Percentiles rank a stretch among this genome's conserved stretches.
Evolutionary conservation across 2,888 invertebrate species (phyloP).

Genomic region (Acleris cristana): DNA sequence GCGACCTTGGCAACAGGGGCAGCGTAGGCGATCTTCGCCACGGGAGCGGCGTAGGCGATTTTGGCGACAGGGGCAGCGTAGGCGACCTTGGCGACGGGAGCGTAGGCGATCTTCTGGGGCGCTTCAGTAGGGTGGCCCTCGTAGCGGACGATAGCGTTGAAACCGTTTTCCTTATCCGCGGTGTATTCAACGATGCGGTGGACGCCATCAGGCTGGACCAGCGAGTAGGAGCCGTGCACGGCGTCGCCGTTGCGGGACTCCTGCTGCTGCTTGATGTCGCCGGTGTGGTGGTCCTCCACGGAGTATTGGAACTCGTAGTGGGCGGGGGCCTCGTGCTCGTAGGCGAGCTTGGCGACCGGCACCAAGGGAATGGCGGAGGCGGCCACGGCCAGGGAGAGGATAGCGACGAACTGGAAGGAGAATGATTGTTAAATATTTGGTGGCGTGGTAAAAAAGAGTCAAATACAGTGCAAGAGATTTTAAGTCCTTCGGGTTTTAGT

Average conservation of each 20-base stretch:
- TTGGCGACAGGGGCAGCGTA: conserved; percentile 46
- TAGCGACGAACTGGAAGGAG: conserved; percentile 57
- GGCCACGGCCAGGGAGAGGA: conserved; percentile 61
- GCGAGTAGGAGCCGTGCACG: conserved; percentile 76
- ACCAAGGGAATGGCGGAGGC: conserved; percentile 55
- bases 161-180: conserved; percentile 53
- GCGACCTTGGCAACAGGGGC: conserved; percentile 43
- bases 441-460: no score
- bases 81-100: conserved; percentile 44
- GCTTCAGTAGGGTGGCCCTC: conserved; percentile 50
- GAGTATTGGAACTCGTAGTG: conserved; percentile 73
- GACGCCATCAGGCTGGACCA: conserved; percentile 77
- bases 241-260: conserved; percentile 72
- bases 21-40: conserved; percentile 48
- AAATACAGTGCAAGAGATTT: no score
- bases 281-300: conserved; percentile 71
- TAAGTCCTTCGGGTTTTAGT: no score
- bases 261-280: conserved; percentile 77
- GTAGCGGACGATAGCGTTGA: conserved; percentile 54
- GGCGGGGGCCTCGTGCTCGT: conserved; percentile 46
- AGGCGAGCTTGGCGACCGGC: conserved; percentile 50
- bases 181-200: conserved; percentile 76
- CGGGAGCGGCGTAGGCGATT: conserved; percentile 47
- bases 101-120: conserved; percentile 42
- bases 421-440: conserved; percentile 3